A percentile compares a stretch with the other conserved stretches of the same genome.
Conservation (phyloP, 2,113 vertebrate species). For the Oceanodroma tethys region DNA sequence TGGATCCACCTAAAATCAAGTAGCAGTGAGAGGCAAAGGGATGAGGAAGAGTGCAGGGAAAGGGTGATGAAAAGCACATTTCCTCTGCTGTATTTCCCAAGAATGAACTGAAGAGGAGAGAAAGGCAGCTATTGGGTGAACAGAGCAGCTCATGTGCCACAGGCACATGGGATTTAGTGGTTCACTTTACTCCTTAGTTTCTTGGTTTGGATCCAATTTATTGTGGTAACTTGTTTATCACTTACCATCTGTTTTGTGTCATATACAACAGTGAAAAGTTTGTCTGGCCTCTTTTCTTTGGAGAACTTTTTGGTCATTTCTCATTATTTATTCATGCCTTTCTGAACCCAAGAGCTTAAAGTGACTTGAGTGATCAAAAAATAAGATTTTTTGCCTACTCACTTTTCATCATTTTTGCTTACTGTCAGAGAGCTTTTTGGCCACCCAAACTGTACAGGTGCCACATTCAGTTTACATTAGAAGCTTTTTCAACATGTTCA, state of each 20-base stretch:
- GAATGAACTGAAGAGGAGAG: neutral
- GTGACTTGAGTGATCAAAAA: neutral
- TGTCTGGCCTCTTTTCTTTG: neutral
- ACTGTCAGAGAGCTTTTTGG: neutral
- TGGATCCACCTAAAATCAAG: neutral
- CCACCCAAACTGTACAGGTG: neutral
- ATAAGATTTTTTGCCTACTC: neutral
- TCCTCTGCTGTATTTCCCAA: neutral
- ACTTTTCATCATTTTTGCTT: neutral
- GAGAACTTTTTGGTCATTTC: neutral
- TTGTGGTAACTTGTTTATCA: neutral
- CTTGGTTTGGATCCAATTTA: neutral
- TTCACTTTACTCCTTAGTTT: neutral
- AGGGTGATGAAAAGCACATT: neutral
- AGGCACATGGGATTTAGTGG: neutral
- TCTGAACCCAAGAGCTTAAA: neutral
- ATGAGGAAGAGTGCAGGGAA: neutral
- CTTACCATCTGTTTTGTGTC: neutral
- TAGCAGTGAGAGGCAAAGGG: neutral
- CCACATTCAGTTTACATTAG: conserved; percentile 35
- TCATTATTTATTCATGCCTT: conserved; percentile 1
- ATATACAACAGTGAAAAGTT: neutral
- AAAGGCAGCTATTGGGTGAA: neutral
- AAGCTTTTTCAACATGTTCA: neutral
- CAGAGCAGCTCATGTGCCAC: neutral